These are phyloP conservation scores for Belonocnema kinseyi DNA, from an alignment of 1,140 invertebrate genomes.

Conservation along the genomic window DNA sequence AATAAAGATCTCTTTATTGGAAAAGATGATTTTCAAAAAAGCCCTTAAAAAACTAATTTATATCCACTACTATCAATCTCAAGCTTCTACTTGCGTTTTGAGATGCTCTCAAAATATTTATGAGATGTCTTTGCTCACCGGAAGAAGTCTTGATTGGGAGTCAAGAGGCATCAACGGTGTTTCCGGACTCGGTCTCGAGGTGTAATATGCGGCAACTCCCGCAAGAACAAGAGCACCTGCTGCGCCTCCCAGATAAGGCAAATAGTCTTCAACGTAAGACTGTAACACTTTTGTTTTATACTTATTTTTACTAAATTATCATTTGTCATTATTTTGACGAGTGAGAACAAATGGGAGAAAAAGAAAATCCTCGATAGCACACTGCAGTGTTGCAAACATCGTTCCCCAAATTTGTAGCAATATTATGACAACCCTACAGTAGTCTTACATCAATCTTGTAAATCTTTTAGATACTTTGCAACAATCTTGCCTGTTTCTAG, in stretches of 20 bases:
- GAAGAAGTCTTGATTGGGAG: slow-evolving; percentile 81
- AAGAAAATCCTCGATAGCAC: no score
- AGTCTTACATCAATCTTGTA: no score
- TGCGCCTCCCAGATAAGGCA: slow-evolving; percentile 85
- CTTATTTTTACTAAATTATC: slow-evolving; percentile 16
- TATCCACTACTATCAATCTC: slow-evolving; percentile 9
- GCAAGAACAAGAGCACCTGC: slow-evolving; percentile 84
- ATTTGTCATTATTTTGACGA: neutral
- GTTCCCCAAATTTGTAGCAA: no score
- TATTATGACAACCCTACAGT: no score
- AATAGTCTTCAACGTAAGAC: slow-evolving; percentile 81
- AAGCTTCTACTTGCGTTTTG: slow-evolving; percentile 20
- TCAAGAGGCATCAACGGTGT: slow-evolving; percentile 86
- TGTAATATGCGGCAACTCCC: slow-evolving; percentile 83
- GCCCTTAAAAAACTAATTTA: neutral
- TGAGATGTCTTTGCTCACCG: slow-evolving; percentile 74
- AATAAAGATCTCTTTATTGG: neutral
- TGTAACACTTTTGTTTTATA: slow-evolving; percentile 65
- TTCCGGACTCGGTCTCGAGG: slow-evolving; percentile 83
- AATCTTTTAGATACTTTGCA: no score
- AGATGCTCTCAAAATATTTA: slow-evolving; percentile 30
- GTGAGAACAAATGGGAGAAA: no score
- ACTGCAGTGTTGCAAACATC: no score
- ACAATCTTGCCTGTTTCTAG: no score
- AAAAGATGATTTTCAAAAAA: neutral